Conservation (phyloP, 2,797 vertebrate species). For the Phataginus tetradactyla region DNA sequence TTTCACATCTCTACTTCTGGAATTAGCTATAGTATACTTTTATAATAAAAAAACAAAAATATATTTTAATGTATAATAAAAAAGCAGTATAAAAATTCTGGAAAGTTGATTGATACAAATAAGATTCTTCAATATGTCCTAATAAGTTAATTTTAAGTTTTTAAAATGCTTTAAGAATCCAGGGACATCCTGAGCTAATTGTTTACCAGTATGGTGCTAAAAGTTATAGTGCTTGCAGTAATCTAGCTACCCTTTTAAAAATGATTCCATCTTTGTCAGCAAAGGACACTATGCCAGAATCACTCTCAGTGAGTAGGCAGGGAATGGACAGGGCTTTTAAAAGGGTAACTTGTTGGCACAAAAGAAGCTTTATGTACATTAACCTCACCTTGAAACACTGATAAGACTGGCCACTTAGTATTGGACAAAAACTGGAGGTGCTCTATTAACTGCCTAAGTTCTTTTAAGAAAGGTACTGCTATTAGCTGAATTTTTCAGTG, state of each 20-base stretch:
- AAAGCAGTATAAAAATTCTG: not conserved
- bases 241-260: not conserved
- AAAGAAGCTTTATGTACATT: not conserved
- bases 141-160: conserved; percentile 34
- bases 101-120: not conserved
- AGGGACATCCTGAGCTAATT: not conserved
- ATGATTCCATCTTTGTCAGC: not conserved
- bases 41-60: not conserved
- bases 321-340: not conserved
- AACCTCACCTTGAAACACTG: not conserved
- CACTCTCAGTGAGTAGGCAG: not conserved
- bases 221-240: not conserved
- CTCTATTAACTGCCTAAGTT: not conserved
- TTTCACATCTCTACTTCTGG: not conserved
- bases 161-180: not conserved
- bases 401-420: not conserved
- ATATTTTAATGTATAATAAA: not conserved
- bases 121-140: not conserved
- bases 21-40: not conserved
- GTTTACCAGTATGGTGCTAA: not conserved
- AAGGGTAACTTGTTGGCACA: not conserved
- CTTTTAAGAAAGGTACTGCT: not conserved
- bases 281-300: not conserved
- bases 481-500: not conserved
- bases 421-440: not conserved